These are phyloP conservation scores for Lemur catta DNA, from an alignment of 2,797 vertebrate species.

Conservation along the genomic window DNA sequence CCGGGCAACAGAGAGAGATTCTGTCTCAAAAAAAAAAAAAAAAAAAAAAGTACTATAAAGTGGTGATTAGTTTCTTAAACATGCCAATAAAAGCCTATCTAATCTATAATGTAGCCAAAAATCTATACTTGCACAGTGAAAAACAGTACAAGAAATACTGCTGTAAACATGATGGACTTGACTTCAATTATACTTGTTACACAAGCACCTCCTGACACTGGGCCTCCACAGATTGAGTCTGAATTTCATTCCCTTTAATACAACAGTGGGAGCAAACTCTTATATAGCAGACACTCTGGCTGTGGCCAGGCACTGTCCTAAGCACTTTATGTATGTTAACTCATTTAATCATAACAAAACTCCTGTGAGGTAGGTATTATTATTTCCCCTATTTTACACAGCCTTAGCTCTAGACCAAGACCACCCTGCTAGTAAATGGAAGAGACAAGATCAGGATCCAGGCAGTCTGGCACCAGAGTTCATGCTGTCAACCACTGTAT, in stretches of 20 bases:
- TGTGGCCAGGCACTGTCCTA: not conserved
- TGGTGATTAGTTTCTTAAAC: not conserved
- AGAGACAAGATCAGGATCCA: not conserved
- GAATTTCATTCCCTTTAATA: not conserved
- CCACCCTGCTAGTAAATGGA: not conserved
- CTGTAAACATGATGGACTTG: not conserved
- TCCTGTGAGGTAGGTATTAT: not conserved
- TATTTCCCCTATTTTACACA: not conserved
- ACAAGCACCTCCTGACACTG: not conserved
- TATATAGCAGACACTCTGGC: not conserved
- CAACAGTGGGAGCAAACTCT: not conserved
- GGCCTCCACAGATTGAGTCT: too few species aligned
- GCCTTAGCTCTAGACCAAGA: not conserved
- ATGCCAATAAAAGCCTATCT: not conserved
- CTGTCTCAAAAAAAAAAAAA: too few species aligned
- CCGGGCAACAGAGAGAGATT: too few species aligned
- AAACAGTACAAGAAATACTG: not conserved
- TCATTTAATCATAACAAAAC: not conserved
- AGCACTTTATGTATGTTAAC: not conserved
- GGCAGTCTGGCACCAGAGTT: not conserved
- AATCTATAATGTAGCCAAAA: not conserved
- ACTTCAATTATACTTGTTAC: not conserved
- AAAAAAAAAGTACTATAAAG: not conserved
- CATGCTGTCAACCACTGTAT: not conserved
- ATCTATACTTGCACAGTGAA: not conserved